phyloP scores from a whole-genome alignment of 1,140 invertebrate species.

The Drosophila punjabiensis region DNA sequence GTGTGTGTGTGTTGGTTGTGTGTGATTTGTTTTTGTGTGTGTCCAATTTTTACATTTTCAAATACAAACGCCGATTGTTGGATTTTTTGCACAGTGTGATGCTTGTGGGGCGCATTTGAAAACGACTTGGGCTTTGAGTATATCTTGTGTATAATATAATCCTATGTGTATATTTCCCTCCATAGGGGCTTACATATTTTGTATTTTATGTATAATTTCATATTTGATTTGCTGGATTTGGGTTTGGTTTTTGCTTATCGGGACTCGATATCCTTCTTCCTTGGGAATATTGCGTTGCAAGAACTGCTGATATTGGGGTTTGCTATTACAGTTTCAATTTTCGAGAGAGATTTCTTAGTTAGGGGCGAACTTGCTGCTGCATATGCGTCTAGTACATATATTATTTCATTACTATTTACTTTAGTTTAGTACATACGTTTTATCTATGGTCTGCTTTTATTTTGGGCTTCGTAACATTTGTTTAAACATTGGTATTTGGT shows the following conservation, averaged over 20 bases:
- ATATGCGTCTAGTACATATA: conserved; percentile 61
- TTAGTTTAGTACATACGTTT: conserved; percentile 55
- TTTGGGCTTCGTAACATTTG: conserved; percentile 57
- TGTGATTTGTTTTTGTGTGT: conserved; percentile 8
- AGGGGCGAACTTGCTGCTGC: conserved; percentile 38
- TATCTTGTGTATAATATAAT: conserved; percentile 70
- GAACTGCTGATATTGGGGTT: conserved; percentile 69
- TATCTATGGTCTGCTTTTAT: conserved; percentile 37
- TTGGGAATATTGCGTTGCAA: conserved; percentile 67
- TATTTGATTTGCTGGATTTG: conserved; percentile 56
- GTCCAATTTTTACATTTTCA: conserved; percentile 33
- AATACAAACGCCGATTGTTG: conserved; percentile 29
- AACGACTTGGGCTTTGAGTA: conserved; percentile 70
- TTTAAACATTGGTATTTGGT: conserved; percentile 40
- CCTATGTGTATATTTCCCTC: conserved; percentile 71
- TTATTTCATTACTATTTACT: conserved; percentile 53
- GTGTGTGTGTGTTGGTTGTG: conserved; percentile 33
- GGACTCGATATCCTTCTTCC: conserved; percentile 25
- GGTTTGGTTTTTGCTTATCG: conserved; percentile 24
- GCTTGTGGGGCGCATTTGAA: conserved; percentile 52
- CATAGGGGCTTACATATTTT: conserved; percentile 69
- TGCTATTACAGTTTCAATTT: conserved; percentile 63
- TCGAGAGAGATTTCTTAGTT: conserved; percentile 26
- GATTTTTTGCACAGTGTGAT: conserved; percentile 26
- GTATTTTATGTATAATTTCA: conserved; percentile 53